A percentile compares a stretch with the other conserved stretches of the same genome.
phyloP scores from a whole-genome alignment of 2,888 invertebrate species.

The Drosophila affinis region DNA sequence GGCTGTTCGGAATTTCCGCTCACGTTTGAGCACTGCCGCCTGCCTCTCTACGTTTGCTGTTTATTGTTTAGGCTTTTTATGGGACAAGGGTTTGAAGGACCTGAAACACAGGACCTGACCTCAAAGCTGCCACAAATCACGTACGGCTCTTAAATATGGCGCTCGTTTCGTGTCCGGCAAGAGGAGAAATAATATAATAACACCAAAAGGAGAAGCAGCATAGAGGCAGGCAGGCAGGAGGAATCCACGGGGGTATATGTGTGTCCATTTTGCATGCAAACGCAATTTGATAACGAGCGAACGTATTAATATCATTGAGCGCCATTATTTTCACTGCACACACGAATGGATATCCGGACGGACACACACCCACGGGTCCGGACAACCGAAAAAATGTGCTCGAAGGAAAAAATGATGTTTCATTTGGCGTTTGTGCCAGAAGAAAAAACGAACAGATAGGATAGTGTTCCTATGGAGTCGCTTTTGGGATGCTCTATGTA shows the following conservation, averaged over 20 bases:
- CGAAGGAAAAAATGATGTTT: constrained; percentile 60
- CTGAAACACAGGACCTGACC: neutral
- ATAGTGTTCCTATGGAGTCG: constrained; percentile 5
- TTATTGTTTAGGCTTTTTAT: constrained; percentile 75
- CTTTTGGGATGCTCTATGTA: constrained; percentile 27
- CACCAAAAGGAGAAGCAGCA: constrained; percentile 12
- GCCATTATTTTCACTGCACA: constrained; percentile 65
- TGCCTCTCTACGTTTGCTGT: constrained; percentile 38
- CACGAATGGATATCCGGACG: neutral
- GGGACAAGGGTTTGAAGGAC: neutral
- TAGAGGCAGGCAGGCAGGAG: neutral
- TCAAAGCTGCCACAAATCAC: constrained; percentile 62
- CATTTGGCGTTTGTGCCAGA: constrained; percentile 47
- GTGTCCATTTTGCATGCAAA: constrained; percentile 75
- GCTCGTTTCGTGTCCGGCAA: constrained; percentile 64
- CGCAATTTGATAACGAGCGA: constrained; percentile 82
- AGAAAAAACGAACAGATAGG: constrained; percentile 12
- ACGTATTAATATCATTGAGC: constrained; percentile 81
- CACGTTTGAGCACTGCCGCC: constrained; percentile 54
- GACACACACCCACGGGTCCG: constrained; percentile 17
- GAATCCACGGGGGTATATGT: constrained; percentile 50
- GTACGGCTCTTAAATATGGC: constrained; percentile 73
- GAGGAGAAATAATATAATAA: constrained; percentile 59
- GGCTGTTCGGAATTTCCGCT: constrained; percentile 57
- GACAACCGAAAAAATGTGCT: neutral